Conservation (phyloP, 2,113 vertebrate species). For the Emydura subglobosa region DNA sequence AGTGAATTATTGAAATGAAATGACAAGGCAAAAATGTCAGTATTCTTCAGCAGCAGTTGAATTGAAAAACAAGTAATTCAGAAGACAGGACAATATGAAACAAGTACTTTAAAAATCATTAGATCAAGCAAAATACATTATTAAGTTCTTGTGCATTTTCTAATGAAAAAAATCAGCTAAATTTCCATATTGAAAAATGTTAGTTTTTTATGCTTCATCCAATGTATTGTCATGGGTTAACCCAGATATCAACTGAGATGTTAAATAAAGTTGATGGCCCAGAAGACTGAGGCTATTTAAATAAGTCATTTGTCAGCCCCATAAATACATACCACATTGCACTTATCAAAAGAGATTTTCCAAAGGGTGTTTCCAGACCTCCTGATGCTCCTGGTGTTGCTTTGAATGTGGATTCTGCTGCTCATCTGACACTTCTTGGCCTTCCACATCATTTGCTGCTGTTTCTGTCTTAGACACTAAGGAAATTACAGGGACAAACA, state of each 20-base stretch:
- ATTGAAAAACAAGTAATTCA: fast-evolving
- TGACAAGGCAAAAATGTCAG: not conserved
- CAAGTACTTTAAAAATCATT: not conserved
- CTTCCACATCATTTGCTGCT: not conserved
- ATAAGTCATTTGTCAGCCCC: not conserved
- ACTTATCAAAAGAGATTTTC: not conserved
- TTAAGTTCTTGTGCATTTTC: constrained; percentile 1
- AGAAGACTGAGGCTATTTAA: not conserved
- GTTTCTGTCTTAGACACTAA: not conserved
- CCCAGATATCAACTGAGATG: not conserved
- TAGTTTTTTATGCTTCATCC: not conserved
- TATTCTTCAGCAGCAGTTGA: not conserved
- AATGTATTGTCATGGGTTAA: not conserved
- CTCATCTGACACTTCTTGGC: not conserved
- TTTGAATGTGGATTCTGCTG: not conserved
- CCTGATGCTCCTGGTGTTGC: not conserved
- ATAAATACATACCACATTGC: not conserved
- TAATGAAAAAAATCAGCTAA: not conserved
- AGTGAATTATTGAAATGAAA: constrained; percentile 59
- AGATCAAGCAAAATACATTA: not conserved
- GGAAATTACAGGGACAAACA: not conserved
- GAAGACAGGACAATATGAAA: not conserved
- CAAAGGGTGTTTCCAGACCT: not conserved
- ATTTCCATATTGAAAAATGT: not conserved
- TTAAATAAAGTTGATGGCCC: not conserved